These are phyloP conservation scores for Shinisaurus crocodilurus DNA, from an alignment of 2,113 vertebrate genomes.

Conservation along the genomic window DNA sequence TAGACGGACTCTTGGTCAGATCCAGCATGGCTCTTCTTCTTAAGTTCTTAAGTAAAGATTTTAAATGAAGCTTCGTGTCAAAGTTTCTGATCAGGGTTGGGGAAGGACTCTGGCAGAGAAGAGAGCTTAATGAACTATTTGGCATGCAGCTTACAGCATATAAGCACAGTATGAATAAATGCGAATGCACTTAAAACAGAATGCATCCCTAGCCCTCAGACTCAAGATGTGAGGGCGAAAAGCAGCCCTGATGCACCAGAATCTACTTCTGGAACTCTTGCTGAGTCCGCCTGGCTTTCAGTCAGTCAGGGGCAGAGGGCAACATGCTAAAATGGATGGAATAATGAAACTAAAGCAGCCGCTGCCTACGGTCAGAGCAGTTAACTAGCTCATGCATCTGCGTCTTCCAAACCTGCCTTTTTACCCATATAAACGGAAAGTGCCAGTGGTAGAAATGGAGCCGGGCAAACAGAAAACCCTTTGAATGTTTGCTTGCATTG, in stretches of 20 bases:
- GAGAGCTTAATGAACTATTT: neutral
- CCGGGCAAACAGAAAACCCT: neutral
- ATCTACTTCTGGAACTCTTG: neutral
- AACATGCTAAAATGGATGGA: neutral
- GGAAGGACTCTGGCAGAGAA: neutral
- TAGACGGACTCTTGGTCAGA: too few species aligned
- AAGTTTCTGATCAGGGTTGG: neutral
- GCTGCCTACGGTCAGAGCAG: neutral
- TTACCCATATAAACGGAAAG: neutral
- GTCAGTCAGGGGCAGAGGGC: neutral
- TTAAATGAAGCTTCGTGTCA: neutral
- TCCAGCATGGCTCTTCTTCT: too few species aligned
- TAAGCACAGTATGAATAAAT: neutral
- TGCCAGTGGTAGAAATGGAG: neutral
- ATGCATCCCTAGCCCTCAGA: neutral
- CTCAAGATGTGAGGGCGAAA: neutral
- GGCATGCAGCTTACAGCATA: neutral
- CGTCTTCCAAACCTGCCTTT: neutral
- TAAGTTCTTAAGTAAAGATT: neutral
- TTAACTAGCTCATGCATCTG: neutral
- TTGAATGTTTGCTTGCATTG: neutral
- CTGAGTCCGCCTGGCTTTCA: neutral
- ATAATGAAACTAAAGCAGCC: neutral
- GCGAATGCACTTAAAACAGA: neutral
- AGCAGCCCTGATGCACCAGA: neutral